Conservation (phyloP, 2,113 vertebrate genomes). For the Alectura lathami region DNA sequence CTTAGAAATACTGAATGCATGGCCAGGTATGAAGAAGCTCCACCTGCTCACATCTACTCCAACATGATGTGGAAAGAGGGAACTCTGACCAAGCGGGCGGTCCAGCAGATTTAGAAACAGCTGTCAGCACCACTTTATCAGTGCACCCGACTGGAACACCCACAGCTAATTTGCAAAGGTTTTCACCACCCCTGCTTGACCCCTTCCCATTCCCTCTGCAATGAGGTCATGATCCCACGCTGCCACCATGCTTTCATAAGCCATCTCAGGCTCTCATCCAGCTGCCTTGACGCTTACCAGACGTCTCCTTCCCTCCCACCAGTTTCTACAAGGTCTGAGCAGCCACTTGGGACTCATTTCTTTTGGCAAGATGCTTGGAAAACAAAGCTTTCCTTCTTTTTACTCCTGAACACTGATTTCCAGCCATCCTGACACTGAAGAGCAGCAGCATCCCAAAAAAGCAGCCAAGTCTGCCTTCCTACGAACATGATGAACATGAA, state of each 20-base stretch:
- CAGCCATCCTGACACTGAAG: background rate
- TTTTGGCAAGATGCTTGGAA: background rate
- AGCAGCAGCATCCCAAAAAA: background rate
- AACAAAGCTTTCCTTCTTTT: background rate
- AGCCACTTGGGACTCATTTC: background rate
- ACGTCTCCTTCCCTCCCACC: background rate
- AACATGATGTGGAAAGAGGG: fast-evolving
- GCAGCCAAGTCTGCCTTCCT: background rate
- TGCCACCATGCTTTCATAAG: background rate
- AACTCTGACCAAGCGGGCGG: background rate
- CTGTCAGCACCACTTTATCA: fast-evolving
- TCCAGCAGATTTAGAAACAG: background rate
- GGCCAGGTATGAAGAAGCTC: background rate
- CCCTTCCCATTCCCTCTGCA: background rate
- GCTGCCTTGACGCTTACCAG: background rate
- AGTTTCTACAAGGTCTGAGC: background rate
- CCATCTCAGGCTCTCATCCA: background rate
- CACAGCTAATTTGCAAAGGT: background rate
- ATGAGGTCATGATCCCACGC: background rate
- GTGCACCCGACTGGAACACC: background rate
- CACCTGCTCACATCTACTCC: background rate
- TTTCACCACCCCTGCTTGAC: background rate
- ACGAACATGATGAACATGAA: no score
- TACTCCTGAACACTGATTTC: background rate
- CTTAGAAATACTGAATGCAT: background rate